Conservation (phyloP, 2,888 invertebrate species). For the Urechis unicinctus region DNA sequence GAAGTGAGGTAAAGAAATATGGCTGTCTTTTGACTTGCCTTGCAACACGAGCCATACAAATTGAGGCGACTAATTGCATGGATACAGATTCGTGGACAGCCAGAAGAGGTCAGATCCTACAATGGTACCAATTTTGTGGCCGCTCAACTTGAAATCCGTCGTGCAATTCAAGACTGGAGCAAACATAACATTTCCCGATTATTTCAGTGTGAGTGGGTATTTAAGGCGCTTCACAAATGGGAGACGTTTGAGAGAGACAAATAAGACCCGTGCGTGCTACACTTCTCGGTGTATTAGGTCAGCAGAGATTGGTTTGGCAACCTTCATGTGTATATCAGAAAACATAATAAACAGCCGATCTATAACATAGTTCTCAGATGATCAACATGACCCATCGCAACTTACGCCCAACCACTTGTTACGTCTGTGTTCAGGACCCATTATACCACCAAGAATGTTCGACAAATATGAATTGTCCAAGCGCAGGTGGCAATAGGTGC, state of each 20-base stretch:
- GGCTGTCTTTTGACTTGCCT: constrained; percentile 20
- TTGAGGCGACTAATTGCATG: too few species aligned
- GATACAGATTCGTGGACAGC: too few species aligned
- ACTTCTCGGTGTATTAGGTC: not conserved
- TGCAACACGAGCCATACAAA: too few species aligned
- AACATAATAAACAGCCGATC: not conserved
- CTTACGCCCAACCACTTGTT: constrained; percentile 3
- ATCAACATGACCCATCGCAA: not conserved
- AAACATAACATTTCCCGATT: not conserved
- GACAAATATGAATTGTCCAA: not conserved
- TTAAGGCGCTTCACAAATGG: constrained; percentile 4
- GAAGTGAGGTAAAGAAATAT: constrained; percentile 18
- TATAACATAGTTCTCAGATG: not conserved
- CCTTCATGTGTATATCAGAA: not conserved
- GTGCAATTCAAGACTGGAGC: constrained; percentile 4
- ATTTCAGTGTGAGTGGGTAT: not conserved
- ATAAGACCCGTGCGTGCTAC: not conserved
- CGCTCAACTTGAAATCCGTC: constrained; percentile 12
- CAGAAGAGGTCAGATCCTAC: constrained; percentile 11
- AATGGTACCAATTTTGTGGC: constrained; percentile 19
- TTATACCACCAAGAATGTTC: constrained; percentile 1
- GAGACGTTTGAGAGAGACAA: constrained; percentile 3
- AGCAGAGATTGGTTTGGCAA: too few species aligned
- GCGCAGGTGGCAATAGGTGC: not conserved
- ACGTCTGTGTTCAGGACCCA: not conserved